Percentiles rank a stretch among this genome's conserved stretches.
phyloP scores from a whole-genome alignment of 2,113 vertebrate genomes.

The Mus pahari region DNA sequence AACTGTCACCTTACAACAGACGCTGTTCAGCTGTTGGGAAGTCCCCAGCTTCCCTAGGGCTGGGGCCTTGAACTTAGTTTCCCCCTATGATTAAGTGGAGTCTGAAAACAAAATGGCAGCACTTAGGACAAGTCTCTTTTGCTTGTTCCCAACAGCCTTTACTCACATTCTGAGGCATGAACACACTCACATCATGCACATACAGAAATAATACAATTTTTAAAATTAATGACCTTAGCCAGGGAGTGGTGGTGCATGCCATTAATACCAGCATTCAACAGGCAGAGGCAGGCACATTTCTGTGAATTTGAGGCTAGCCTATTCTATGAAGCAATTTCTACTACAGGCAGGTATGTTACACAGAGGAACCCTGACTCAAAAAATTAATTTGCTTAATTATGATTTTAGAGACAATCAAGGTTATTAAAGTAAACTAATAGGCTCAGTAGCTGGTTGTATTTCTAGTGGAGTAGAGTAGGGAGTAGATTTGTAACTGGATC shows the following conservation, averaged over 20 bases:
- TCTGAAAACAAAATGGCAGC: no score
- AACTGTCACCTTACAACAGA: no score
- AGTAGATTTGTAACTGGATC: neutral
- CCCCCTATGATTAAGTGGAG: no score
- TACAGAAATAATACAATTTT: no score
- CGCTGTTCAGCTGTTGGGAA: no score
- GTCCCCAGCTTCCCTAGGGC: no score
- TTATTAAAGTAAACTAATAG: constrained; percentile 7
- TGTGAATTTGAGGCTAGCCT: neutral
- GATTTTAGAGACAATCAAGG: neutral
- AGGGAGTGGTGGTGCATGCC: neutral
- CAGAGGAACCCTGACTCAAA: neutral
- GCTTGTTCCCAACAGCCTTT: neutral
- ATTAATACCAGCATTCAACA: neutral
- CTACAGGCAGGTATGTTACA: neutral
- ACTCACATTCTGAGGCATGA: neutral
- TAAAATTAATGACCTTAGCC: neutral
- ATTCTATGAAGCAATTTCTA: neutral
- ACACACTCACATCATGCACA: neutral
- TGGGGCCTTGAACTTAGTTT: no score
- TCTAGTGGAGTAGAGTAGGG: neutral
- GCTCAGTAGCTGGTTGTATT: neutral
- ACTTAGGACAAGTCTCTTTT: no score
- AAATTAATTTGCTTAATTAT: neutral
- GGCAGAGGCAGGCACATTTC: neutral